phyloP scores from a whole-genome alignment of 2,888 invertebrate genomes.

The Amblyteles armatorius region DNA sequence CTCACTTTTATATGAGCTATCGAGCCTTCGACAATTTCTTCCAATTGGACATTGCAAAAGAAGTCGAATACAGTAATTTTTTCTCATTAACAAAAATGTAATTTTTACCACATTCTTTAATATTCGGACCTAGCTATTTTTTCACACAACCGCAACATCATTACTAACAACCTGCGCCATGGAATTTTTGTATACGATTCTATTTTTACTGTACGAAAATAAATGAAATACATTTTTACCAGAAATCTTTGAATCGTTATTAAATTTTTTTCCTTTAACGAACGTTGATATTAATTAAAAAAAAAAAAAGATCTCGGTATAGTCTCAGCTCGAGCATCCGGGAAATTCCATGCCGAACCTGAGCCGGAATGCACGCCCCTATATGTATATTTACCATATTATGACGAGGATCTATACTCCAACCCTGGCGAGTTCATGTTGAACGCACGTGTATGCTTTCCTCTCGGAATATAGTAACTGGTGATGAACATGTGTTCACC shows the following conservation, averaged over 20 bases:
- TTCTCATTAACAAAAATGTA: no score
- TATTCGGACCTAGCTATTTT: no score
- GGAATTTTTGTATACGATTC: no score
- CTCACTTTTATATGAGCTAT: no score
- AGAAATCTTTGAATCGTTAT: not conserved
- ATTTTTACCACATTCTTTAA: no score
- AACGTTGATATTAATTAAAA: not conserved
- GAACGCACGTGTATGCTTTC: conserved; percentile 53
- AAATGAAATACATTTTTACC: not conserved
- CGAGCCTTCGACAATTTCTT: no score
- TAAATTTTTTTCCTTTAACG: not conserved
- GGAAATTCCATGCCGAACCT: conserved; percentile 21
- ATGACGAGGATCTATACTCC: conserved; percentile 12
- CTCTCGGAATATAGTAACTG: conserved; percentile 9
- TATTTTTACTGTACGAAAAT: no score
- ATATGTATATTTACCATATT: conserved; percentile 14
- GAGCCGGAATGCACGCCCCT: conserved; percentile 7
- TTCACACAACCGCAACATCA: no score
- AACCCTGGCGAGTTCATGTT: conserved; percentile 51
- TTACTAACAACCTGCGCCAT: no score
- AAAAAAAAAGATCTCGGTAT: not conserved
- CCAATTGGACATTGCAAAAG: no score
- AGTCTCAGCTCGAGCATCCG: not conserved
- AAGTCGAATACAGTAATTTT: no score
- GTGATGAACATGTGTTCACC: conserved; percentile 62